Conservation (phyloP, 2,113 vertebrate genomes). For the Salminus brasiliensis region DNA sequence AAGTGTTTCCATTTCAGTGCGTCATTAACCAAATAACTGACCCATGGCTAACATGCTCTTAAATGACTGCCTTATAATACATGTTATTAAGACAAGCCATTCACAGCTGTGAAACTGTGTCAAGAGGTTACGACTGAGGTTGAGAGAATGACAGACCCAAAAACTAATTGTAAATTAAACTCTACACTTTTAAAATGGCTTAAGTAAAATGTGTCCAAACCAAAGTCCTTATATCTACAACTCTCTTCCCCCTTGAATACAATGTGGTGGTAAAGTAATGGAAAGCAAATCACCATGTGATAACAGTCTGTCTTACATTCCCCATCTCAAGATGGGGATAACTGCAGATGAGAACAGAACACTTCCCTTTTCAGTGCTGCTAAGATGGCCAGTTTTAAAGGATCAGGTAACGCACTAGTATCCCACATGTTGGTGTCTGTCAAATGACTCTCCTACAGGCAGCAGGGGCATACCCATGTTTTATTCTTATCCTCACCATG, state of each 20-base stretch:
- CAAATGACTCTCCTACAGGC: slow-evolving; percentile 86
- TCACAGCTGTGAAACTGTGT: slow-evolving; percentile 20
- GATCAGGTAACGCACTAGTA: slow-evolving; percentile 83
- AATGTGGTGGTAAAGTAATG: neutral
- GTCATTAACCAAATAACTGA: slow-evolving; percentile 51
- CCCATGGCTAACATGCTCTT: slow-evolving; percentile 55
- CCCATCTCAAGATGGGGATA: slow-evolving; percentile 77
- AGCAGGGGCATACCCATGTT: slow-evolving; percentile 79
- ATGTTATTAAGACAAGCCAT: slow-evolving; percentile 35
- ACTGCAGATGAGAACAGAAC: slow-evolving; percentile 75
- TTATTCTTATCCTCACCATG: slow-evolving; percentile 73
- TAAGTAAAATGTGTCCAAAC: too few species aligned
- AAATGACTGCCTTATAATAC: slow-evolving; percentile 51
- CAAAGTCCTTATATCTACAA: too few species aligned
- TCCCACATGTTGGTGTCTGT: slow-evolving; percentile 93
- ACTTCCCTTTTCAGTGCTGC: slow-evolving; percentile 79
- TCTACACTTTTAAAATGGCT: too few species aligned
- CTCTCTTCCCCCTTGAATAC: neutral
- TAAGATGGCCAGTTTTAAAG: slow-evolving; percentile 78
- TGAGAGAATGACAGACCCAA: slow-evolving; percentile 30
- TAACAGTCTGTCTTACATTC: slow-evolving; percentile 40
- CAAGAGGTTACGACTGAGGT: neutral
- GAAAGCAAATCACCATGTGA: neutral
- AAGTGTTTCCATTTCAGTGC: slow-evolving; percentile 36
- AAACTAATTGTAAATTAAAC: too few species aligned